phyloP scores from a whole-genome alignment of 2,797 vertebrate genomes.

The Perdix hodgsoniae region DNA sequence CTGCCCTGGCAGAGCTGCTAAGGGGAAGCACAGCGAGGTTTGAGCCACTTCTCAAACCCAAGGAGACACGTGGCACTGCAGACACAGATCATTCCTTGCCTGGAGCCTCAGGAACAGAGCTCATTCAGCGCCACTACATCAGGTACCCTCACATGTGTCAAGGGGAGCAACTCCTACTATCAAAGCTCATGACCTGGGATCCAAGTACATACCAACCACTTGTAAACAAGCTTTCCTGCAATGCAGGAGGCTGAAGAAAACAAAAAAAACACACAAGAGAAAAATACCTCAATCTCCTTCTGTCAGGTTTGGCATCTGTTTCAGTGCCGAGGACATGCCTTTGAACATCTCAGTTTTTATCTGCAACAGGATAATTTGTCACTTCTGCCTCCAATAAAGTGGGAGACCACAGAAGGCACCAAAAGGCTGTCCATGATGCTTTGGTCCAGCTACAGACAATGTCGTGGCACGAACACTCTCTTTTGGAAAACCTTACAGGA shows the following conservation, averaged over 20 bases:
- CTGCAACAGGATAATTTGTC: background rate
- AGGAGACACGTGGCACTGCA: background rate
- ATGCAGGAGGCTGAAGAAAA: background rate
- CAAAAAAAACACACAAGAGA: background rate
- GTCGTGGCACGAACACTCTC: background rate
- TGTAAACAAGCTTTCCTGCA: background rate
- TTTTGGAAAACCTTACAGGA: background rate
- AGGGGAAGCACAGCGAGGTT: background rate
- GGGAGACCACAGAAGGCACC: background rate
- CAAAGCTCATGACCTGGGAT: background rate
- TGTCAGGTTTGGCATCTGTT: background rate
- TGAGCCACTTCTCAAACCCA: background rate
- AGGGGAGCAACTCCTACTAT: background rate
- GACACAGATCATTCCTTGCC: fast-evolving
- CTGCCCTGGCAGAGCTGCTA: background rate
- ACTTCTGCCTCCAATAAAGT: background rate
- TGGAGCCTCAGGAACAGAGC: fast-evolving
- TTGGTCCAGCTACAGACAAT: background rate
- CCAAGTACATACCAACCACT: fast-evolving
- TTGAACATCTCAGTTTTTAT: background rate
- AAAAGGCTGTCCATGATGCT: background rate
- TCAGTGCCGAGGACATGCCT: fast-evolving
- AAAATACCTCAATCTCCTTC: background rate
- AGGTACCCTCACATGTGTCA: fast-evolving
- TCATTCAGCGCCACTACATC: background rate